Evolutionary conservation across 2,797 vertebrate genomes (phyloP).

Genomic region (Pseudomugil gertrudae): DNA sequence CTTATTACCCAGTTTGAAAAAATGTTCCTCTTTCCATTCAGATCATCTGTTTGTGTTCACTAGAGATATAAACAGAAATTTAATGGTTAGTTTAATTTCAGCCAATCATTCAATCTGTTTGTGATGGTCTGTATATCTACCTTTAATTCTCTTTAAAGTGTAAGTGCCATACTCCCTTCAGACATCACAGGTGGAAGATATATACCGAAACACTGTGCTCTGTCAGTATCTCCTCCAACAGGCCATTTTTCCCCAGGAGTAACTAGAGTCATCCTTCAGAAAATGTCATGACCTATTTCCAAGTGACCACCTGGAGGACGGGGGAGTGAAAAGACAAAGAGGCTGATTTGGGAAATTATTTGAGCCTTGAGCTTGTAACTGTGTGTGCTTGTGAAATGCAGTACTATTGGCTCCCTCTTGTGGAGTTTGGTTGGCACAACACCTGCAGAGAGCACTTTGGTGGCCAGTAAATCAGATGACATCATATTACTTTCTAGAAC

Average conservation of each 20-base stretch:
- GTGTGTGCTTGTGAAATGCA: not conserved
- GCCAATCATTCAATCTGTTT: not conserved
- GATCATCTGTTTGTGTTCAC: not conserved
- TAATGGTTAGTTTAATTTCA: not conserved
- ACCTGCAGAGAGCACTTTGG: slow-evolving; percentile 1
- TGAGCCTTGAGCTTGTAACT: not conserved
- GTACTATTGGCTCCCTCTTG: slow-evolving; percentile 60
- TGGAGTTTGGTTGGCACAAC: slow-evolving; percentile 43
- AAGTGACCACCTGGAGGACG: not conserved
- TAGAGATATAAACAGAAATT: not conserved
- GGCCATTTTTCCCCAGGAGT: not conserved
- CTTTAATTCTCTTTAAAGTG: not conserved
- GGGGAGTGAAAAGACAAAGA: not conserved
- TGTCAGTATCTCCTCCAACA: not conserved
- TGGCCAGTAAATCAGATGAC: slow-evolving; percentile 51
- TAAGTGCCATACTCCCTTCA: not conserved
- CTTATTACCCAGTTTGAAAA: not conserved
- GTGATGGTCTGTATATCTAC: not conserved
- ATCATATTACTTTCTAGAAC: slow-evolving; percentile 67
- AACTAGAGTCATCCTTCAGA: not conserved
- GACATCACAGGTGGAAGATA: not conserved
- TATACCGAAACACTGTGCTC: not conserved
- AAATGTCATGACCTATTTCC: not conserved
- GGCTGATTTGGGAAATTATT: not conserved
- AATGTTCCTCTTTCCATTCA: not conserved